phyloP scores from a whole-genome alignment of 2,113 vertebrate genomes.

The Neolamprologus devosi region DNA sequence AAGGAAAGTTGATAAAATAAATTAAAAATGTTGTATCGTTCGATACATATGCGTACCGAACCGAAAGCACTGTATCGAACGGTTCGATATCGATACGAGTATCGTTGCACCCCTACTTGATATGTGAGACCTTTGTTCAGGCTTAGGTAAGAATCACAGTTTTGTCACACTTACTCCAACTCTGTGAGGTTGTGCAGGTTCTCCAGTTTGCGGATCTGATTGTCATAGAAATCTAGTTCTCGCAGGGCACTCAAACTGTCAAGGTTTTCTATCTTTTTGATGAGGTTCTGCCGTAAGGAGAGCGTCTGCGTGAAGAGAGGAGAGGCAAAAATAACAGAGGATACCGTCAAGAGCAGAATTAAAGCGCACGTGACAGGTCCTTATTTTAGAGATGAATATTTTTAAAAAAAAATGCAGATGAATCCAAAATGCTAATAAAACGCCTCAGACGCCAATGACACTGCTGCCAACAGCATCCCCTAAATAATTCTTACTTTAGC shows the following conservation, averaged over 20 bases:
- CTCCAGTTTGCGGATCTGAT: constrained; percentile 92
- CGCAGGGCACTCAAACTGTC: constrained; percentile 78
- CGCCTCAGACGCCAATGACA: background rate
- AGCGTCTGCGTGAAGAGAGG: constrained; percentile 75
- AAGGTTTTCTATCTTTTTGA: constrained; percentile 93
- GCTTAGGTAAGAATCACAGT: background rate
- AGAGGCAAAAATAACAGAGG: background rate
- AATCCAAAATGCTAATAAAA: background rate
- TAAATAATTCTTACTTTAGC: constrained; percentile 79
- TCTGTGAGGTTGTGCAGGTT: constrained; percentile 84
- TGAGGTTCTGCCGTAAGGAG: constrained; percentile 92
- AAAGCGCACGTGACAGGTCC: background rate
- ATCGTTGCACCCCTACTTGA: no score
- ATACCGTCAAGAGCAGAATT: background rate
- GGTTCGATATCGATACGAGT: no score
- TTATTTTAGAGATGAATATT: background rate
- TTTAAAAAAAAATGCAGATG: background rate
- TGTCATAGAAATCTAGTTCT: constrained; percentile 96
- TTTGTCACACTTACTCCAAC: constrained; percentile 83
- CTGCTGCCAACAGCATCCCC: background rate
- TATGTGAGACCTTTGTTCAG: background rate
- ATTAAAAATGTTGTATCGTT: no score
- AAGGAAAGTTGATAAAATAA: no score
- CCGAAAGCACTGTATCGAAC: no score
- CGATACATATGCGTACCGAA: no score